Evolutionary conservation across 2,797 vertebrate genomes (phyloP), one percentile per base, ranked within the genome.

Genomic region (Trachops cirrhosus): DNA sequence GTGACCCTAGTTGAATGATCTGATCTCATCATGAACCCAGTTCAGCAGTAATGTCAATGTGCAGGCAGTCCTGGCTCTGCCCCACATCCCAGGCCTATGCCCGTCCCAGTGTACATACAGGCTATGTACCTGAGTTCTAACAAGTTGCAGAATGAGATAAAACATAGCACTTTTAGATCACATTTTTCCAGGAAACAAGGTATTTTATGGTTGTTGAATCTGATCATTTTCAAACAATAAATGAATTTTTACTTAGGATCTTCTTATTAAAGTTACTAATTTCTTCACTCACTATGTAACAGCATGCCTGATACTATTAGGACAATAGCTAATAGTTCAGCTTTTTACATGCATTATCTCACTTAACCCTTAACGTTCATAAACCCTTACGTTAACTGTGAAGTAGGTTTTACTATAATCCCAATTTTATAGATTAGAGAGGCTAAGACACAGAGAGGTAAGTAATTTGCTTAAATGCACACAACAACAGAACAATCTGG

Each of bases 141-240:
- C 41, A 90, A 90, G 41, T 44, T 73, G 22, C 79, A 92, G 79
- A 86, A 22, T 52, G n/a, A 29, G 86, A 73, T 52, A 70, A 92
- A 92, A 74, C 41, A 29, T 24, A 82, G 64, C 14, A 90, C 44
- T 84, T 94, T 87, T 75, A 64, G 50, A 37, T 57, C 54, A 70
- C 50, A 54, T 92, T 92, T 93, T 88, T 50, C 46, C 5, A 62
- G 67, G 75, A 70, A 64, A 67, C 90, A 64, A 9, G 12, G 37
- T 62, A 32, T 77, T 62, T 94, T 82, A 32, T 86, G 19, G 8
- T 57, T 73, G 1, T 92, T 95, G 80, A 95, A 87, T 94, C 64
- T 92, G 67, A 74, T 92, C 6, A 92, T 92, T 95, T 96, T 95
- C 62, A 62, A 92, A 46, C 37, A 80, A 52, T 75, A 74, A 82